Conservation (phyloP, 2,113 vertebrate genomes). For the Limanda limanda region DNA sequence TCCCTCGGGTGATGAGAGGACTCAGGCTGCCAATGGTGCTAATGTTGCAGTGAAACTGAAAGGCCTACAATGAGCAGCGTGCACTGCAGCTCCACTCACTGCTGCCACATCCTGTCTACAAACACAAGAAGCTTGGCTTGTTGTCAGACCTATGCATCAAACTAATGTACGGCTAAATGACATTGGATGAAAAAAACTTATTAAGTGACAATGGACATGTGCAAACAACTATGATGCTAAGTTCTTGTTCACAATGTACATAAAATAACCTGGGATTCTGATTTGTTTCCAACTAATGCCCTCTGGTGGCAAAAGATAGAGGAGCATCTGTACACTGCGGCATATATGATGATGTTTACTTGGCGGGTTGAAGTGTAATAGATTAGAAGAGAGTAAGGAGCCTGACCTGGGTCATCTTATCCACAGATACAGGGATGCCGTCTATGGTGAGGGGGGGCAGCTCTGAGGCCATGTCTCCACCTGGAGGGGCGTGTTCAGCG, state of each 20-base stretch:
- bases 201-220: neutral
- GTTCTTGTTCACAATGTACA: slow-evolving; percentile 7
- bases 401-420: slow-evolving; percentile 99
- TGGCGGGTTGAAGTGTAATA: neutral
- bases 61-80: neutral
- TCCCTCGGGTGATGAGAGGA: slow-evolving; percentile 57
- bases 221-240: slow-evolving; percentile 25
- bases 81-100: slow-evolving; percentile 5
- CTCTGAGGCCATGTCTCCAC: slow-evolving; percentile 94
- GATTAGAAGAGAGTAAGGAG: neutral
- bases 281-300: slow-evolving; percentile 54
- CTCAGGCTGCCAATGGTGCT: slow-evolving; percentile 28
- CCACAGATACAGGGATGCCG: slow-evolving; percentile 97
- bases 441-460: slow-evolving; percentile 97
- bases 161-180: neutral
- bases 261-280: neutral
- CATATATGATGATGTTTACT: neutral
- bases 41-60: slow-evolving; percentile 32
- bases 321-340: neutral
- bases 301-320: slow-evolving; percentile 64
- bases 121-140: neutral
- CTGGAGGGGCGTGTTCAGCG: slow-evolving; percentile 94
- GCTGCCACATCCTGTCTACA: neutral
- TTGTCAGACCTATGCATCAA: neutral
- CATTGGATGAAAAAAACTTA: neutral